Evolutionary conservation across 2,888 invertebrate species (phyloP), one percentile per base, ranked within the genome.

Genomic region (Ephialtes manifestator): DNA sequence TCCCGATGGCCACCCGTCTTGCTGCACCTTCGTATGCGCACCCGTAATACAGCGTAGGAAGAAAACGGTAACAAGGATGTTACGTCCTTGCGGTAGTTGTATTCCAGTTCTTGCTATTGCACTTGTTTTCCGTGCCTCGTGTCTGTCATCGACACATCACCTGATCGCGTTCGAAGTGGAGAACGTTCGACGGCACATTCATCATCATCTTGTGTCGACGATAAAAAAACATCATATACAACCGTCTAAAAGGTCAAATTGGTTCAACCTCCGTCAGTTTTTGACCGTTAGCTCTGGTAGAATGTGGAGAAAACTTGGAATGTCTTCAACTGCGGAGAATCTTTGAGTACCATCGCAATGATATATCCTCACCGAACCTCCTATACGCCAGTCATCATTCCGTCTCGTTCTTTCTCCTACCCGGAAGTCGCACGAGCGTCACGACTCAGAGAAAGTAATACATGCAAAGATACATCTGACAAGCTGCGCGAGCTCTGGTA

Each of bases 21-120:
- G 55, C 63, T 81, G 53, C 79, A 76, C 75, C 58, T 72, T 75
- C 46, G 35, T 58, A 39, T 48, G 63, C 48, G 63, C 55, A 58
- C 31, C 48, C 48, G 74, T 65, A 67, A 63, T 31, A 13, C 20
- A 76, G 46, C 82, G 86, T 88, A 89, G 89, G 89, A 91, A 91
- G 89, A 89, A 90, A 92, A 91, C 63, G 81, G 90, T 91, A 90
- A 90, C 90, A 90, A 92, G 91, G 92, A 91, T 92, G 89, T 86
- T 75, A 84, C 89, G 90, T 90, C 91, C 91, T 91, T 91, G 90
- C 86, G 78, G 81, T 63, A 20, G 46, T 74, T 74, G 39, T 28
- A 53, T 24, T n/a, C 13, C 28, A 51, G 39, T 28, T 11, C n/a
- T 71, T n/a, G 18, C 20, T 10, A 58, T 13, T 58, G 55, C 65